These are phyloP conservation scores for Fundulus diaphanus DNA, from an alignment of 2,797 vertebrate genomes.

Conservation along the genomic window DNA sequence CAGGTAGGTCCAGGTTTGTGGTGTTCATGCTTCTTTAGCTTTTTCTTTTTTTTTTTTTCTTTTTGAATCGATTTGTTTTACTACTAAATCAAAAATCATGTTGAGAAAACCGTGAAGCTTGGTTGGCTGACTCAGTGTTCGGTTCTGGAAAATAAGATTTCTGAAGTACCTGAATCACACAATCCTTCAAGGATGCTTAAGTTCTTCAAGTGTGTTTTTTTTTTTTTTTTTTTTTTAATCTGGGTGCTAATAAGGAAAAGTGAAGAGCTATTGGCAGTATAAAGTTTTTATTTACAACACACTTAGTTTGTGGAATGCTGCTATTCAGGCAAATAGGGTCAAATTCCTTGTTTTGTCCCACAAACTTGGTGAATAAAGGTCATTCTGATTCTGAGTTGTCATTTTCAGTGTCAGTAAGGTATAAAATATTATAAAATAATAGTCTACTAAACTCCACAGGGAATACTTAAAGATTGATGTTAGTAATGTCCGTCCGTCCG, in stretches of 20 bases:
- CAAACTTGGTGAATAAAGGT: too few species aligned
- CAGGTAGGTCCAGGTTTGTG: background rate
- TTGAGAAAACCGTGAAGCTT: background rate
- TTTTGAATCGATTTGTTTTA: background rate
- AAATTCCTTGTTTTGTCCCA: too few species aligned
- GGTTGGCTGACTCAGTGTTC: background rate
- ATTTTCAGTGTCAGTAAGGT: too few species aligned
- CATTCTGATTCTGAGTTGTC: too few species aligned
- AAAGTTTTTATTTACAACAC: conserved; percentile 29
- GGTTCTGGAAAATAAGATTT: background rate
- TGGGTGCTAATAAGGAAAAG: background rate
- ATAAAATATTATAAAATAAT: too few species aligned
- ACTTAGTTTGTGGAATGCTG: too few species aligned
- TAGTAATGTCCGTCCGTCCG: too few species aligned
- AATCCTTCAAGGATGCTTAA: background rate
- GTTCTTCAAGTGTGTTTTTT: background rate
- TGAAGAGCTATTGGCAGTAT: background rate
- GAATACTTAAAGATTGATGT: background rate
- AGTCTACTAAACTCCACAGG: background rate
- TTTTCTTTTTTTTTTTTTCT: background rate
- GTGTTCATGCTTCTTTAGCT: background rate
- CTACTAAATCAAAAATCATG: background rate
- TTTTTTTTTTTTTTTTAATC: background rate
- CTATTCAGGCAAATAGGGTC: too few species aligned
- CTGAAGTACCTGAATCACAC: conserved; percentile 9